These are phyloP conservation scores for Clarias macrocephalus DNA, from an alignment of 2,113 vertebrate species.

Conservation along the genomic window DNA sequence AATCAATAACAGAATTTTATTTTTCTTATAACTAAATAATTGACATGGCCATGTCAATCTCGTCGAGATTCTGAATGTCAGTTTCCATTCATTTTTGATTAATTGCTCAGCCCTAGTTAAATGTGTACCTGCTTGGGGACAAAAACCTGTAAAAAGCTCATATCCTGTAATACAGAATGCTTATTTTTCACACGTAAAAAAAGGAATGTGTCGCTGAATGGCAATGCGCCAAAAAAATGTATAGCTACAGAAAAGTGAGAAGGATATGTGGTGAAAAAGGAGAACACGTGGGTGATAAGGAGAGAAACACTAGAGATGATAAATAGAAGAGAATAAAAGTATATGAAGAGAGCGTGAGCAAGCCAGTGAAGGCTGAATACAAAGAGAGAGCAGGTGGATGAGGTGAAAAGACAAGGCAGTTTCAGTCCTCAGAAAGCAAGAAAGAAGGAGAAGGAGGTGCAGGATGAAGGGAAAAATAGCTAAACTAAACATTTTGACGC, in stretches of 20 bases:
- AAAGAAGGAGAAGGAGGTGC: slow-evolving; percentile 19
- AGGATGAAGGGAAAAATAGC: neutral
- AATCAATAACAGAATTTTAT: too few relatives aligned
- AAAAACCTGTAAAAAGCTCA: neutral
- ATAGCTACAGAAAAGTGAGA: neutral
- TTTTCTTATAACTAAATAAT: too few relatives aligned
- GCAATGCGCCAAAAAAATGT: neutral
- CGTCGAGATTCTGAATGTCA: too few relatives aligned
- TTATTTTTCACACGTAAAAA: neutral
- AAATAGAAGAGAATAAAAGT: neutral
- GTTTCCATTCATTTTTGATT: too few relatives aligned
- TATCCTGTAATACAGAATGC: neutral
- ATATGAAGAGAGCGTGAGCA: neutral
- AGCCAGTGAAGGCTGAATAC: neutral
- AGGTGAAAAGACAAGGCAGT: slow-evolving; percentile 6
- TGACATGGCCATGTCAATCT: too few relatives aligned
- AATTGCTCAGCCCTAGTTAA: neutral
- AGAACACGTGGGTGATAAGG: neutral
- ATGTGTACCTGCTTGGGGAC: neutral
- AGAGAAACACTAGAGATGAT: neutral
- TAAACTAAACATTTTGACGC: slow-evolving; percentile 21
- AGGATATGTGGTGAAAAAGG: neutral
- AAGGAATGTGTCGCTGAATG: neutral
- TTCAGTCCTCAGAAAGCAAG: slow-evolving; percentile 33
- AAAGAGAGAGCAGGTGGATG: neutral